These are phyloP conservation scores for Ptiloglossa arizonensis DNA, from an alignment of 1,140 invertebrate genomes.

Conservation along the genomic window DNA sequence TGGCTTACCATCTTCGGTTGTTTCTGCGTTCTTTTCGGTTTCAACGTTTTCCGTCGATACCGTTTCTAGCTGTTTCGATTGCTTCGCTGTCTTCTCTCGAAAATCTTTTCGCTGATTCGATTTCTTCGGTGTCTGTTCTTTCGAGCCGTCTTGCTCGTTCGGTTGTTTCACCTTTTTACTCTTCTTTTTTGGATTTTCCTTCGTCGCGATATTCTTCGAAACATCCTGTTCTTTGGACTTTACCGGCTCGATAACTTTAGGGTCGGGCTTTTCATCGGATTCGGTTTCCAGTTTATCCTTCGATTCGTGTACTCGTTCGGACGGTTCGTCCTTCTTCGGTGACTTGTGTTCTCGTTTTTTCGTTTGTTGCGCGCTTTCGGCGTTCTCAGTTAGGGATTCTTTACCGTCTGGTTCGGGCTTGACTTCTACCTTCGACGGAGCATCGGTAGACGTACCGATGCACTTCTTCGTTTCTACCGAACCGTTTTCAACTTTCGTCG, in stretches of 20 bases:
- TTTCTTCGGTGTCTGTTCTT: background rate
- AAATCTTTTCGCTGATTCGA: background rate
- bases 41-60: background rate
- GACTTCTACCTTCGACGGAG: background rate
- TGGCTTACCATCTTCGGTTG: background rate
- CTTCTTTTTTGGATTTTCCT: background rate
- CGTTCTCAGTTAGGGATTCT: too few relatives aligned
- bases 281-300: slow-evolving; percentile 15
- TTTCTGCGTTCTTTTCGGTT: background rate
- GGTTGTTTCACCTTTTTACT: slow-evolving; percentile 12
- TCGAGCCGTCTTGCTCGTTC: background rate
- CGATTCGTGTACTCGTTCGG: slow-evolving; percentile 8
- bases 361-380: background rate
- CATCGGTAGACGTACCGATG: background rate
- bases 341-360: background rate
- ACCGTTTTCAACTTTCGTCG: background rate
- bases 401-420: background rate
- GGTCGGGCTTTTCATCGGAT: background rate
- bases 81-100: background rate
- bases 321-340: background rate
- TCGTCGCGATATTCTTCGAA: background rate
- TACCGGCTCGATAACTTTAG: background rate
- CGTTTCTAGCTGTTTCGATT: background rate
- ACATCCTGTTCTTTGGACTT: slow-evolving; percentile 6
- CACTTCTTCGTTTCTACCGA: background rate